phyloP scores from a whole-genome alignment of 2,888 invertebrate species.

The Yponomeuta cagnagella region DNA sequence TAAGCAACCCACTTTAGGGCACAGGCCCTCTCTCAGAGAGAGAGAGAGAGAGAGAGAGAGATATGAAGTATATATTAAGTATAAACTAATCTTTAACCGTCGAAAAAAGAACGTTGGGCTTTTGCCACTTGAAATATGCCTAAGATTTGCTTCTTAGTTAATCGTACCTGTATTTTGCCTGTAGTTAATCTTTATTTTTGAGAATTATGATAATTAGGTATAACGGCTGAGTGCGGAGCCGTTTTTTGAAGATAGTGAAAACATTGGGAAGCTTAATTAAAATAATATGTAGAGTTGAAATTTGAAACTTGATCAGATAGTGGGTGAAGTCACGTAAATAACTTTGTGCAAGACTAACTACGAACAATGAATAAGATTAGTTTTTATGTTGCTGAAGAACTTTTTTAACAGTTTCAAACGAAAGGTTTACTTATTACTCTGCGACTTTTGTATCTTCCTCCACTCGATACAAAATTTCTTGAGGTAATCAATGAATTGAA shows the following conservation, averaged over 20 bases:
- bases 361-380: background rate
- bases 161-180: background rate
- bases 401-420: background rate
- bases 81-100: too few relatives aligned
- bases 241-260: conserved; percentile 7
- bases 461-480: too few relatives aligned
- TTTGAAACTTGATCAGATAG: conserved; percentile 13
- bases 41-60: too few relatives aligned
- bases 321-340: background rate
- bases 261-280: conserved; percentile 6
- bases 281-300: conserved; percentile 9
- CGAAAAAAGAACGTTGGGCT: too few relatives aligned
- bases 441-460: too few relatives aligned
- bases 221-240: background rate
- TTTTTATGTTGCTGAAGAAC: background rate
- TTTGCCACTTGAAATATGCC: too few relatives aligned
- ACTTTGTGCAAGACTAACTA: background rate
- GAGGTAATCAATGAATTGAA: too few relatives aligned
- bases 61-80: too few relatives aligned
- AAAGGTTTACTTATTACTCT: background rate
- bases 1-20: too few relatives aligned
- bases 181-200: background rate
- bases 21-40: too few relatives aligned
- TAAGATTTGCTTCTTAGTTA: too few relatives aligned
- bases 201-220: background rate